A percentile compares a stretch with the other conserved stretches of the same genome.
Conservation (phyloP, 1,140 invertebrate species). For the Pissodes strobi region DNA sequence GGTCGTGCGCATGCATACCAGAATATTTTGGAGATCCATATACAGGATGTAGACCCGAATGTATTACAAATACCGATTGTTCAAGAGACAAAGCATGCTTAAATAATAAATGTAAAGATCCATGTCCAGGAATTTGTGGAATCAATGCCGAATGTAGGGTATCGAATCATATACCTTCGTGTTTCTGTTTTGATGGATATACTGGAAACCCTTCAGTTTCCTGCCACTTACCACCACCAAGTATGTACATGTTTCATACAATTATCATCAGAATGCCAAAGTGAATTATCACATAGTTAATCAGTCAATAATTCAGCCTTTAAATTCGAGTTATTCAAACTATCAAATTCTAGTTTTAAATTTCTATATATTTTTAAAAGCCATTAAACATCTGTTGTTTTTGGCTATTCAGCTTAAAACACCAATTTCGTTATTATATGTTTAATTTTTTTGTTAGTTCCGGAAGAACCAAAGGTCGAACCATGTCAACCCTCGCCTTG, state of each 20-base stretch:
- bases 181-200: conserved; percentile 65
- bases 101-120: conserved; percentile 70
- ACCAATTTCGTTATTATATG: too few relatives aligned
- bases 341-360: neutral
- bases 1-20: conserved; percentile 72
- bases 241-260: conserved; percentile 51
- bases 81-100: conserved; percentile 68
- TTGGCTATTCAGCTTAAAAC: too few relatives aligned
- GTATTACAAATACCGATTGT: conserved; percentile 72
- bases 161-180: conserved; percentile 75
- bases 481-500: conserved; percentile 74
- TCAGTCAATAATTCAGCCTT: too few relatives aligned
- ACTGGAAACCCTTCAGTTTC: conserved; percentile 71
- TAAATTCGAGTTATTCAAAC: too few relatives aligned
- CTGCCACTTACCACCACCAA: conserved; percentile 62
- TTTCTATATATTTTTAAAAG: neutral
- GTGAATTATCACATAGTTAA: too few relatives aligned
- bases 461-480: conserved; percentile 58
- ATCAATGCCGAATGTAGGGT: conserved; percentile 78
- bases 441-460: conserved; percentile 42
- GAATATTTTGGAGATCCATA: conserved; percentile 75
- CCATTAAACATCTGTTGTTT: too few relatives aligned
- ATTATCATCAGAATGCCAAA: too few relatives aligned
- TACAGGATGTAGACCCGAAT: conserved; percentile 73
- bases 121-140: conserved; percentile 74